Evolutionary conservation across 2,113 vertebrate species (phyloP), one percentile per base, ranked within the genome.

Genomic region (Myiozetetes cayanensis): DNA sequence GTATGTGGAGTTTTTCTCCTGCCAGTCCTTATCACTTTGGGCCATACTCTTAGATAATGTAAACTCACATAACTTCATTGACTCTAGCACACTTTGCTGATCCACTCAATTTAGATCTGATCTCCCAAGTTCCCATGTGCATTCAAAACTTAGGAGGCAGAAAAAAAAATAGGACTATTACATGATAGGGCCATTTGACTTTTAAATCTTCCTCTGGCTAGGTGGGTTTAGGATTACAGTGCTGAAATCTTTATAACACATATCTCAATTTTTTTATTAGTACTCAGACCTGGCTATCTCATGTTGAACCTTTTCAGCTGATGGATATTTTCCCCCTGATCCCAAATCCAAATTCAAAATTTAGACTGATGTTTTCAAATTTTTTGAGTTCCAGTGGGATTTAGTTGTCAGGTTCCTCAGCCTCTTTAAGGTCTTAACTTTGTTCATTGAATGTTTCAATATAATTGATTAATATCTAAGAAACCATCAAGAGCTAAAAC

Each of bases 71-170:
- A 88, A 67, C 59, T 96, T 88, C 55, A 68, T 81, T 81, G 88
- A 63, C 65, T 88, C 43, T 28, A 56, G 31, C 67, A 73, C 19
- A 65, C 63, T 77, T 85, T 83, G 43, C 39, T 91, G 85, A 90
- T 94, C 55, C 13, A 74, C 75, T 94, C 78, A 66, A 53, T 91
- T 90, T 82, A 94, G 75, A 95, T 96, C 71, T 77, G 50, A 91
- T 92, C 70, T 83, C 33, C 59, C 17, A 55, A 82, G n/a, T 50
- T 87, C 55, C 50, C 17, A 37, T 19, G 25, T 53, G 39, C 59
- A 81, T 75, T 83, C 41, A 92, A 47, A 91, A 67, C 31, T 65
- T 56, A 82, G 31, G 53, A 92, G 23, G 21, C 82, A 20, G 21
- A 37, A 71, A 18, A 43, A 23, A 23, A 84, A 77, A 63, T n/a